Conservation (phyloP, 1,140 invertebrate genomes). For the Heliconius congener region DNA sequence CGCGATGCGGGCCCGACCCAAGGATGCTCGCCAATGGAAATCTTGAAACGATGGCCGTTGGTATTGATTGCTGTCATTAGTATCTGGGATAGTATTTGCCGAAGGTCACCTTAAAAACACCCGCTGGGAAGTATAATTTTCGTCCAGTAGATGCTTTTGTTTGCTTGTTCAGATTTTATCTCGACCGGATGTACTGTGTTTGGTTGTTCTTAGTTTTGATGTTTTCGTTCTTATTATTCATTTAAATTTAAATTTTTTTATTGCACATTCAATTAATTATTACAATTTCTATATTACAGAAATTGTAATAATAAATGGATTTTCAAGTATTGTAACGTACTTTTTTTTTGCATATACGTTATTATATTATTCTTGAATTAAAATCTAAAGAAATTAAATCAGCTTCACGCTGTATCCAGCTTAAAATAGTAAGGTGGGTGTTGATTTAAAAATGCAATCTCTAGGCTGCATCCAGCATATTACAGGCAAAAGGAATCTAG, state of each 20-base stretch:
- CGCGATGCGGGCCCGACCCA: conserved; percentile 50
- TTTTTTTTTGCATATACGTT: no score
- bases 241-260: neutral
- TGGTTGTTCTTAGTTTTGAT: neutral
- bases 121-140: neutral
- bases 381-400: no score
- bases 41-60: neutral
- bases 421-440: no score
- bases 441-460: no score
- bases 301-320: no score
- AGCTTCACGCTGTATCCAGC: no score
- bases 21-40: neutral
- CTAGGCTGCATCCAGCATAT: no score
- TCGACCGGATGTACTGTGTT: neutral
- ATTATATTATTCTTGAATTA: no score
- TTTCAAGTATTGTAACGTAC: no score
- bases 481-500: no score
- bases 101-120: neutral
- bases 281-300: no score
- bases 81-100: neutral
- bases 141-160: neutral
- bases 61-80: conserved; percentile 26
- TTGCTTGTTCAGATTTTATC: conserved; percentile 5
- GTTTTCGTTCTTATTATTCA: neutral
- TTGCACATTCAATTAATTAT: no score